A percentile compares a stretch with the other conserved stretches of the same genome.
phyloP scores from a whole-genome alignment of 2,888 invertebrate species.

The Lochmaea crataegi region DNA sequence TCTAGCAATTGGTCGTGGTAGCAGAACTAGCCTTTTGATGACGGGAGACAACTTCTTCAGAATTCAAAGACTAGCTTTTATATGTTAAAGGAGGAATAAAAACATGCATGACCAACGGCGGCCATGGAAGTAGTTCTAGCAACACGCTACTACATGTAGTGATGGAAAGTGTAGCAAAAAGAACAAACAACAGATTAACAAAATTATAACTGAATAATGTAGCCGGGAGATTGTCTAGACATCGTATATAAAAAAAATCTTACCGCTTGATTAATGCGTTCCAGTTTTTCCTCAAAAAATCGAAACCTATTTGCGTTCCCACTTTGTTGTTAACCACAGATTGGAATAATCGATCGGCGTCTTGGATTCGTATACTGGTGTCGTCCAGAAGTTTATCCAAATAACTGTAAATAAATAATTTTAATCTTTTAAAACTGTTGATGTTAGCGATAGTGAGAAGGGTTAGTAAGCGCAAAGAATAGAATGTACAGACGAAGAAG shows the following conservation, averaged over 20 bases:
- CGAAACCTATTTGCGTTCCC: conserved; percentile 72
- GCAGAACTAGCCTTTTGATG: no score
- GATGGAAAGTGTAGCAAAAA: not conserved
- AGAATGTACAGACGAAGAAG: conserved; percentile 8
- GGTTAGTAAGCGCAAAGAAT: conserved; percentile 18
- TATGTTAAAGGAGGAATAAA: no score
- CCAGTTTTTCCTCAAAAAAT: conserved; percentile 69
- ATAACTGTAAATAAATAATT: conserved; percentile 57
- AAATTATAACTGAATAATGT: not conserved
- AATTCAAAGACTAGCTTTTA: no score
- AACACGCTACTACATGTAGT: no score
- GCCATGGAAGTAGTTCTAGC: no score
- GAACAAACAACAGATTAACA: not conserved
- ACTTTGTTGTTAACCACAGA: conserved; percentile 70
- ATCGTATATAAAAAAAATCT: conserved; percentile 46
- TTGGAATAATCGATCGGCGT: conserved; percentile 70
- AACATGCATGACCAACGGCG: no score
- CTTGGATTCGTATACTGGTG: conserved; percentile 72
- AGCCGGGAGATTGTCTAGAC: not conserved
- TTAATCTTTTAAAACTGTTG: conserved; percentile 45
- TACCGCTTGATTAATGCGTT: conserved; percentile 63
- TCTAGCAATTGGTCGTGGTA: no score
- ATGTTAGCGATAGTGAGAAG: conserved; percentile 38
- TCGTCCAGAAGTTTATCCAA: conserved; percentile 52
- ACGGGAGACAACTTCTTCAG: no score